phyloP scores from a whole-genome alignment of 2,888 invertebrate species.

The Hipparchia semele region DNA sequence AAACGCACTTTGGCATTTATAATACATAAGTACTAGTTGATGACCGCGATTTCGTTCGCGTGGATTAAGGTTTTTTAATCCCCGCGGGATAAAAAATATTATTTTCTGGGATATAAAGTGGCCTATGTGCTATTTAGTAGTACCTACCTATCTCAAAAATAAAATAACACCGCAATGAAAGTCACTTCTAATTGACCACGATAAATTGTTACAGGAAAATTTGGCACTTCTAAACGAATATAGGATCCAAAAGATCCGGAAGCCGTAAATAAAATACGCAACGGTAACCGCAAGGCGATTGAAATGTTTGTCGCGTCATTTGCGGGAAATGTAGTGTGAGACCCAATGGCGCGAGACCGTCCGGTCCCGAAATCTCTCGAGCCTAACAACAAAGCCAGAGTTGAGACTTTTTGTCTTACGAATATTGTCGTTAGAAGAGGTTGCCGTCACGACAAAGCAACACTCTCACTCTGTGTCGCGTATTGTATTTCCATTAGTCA shows the following conservation, averaged over 20 bases:
- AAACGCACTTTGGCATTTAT: no score
- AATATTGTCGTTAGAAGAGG: no score
- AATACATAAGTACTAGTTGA: no score
- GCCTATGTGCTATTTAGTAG: no score
- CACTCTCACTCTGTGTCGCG: no score
- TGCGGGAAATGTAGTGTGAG: slow-evolving; percentile 51
- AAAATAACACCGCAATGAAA: slow-evolving; percentile 3
- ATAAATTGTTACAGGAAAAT: slow-evolving; percentile 17
- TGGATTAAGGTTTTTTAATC: no score
- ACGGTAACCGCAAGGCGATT: slow-evolving; percentile 46
- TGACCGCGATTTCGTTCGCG: no score
- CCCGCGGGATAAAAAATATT: no score
- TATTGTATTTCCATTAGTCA: no score
- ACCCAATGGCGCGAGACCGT: slow-evolving; percentile 49
- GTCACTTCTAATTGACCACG: slow-evolving; percentile 15
- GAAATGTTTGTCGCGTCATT: slow-evolving; percentile 56
- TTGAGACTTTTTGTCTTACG: background rate
- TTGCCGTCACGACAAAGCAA: no score
- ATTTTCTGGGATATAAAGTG: no score
- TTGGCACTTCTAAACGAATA: slow-evolving; percentile 26
- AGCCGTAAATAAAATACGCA: slow-evolving; percentile 48
- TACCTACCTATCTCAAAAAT: no score
- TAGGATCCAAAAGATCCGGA: slow-evolving; percentile 23
- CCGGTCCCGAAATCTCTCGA: slow-evolving; percentile 35
- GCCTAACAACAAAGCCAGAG: background rate